Conservation (phyloP, 2,888 invertebrate genomes). For the Odontothrips loti region DNA sequence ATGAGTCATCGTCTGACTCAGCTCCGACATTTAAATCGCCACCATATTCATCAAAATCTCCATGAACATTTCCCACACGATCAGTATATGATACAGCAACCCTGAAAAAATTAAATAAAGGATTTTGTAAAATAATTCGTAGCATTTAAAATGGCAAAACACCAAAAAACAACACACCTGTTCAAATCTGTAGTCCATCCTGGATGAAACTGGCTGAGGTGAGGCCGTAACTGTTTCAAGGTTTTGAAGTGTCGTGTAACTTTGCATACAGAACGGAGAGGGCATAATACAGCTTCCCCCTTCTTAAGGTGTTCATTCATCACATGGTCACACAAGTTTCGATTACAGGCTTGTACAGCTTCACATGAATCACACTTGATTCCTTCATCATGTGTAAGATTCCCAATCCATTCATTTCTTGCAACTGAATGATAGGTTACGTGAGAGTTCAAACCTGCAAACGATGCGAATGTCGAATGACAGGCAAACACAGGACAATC, state of each 20-base stretch:
- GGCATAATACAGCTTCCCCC: background rate
- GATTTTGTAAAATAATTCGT: background rate
- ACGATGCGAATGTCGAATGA: background rate
- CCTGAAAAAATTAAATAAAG: background rate
- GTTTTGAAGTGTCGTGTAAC: background rate
- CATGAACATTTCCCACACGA: background rate
- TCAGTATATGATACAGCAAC: background rate
- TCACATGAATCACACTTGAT: background rate
- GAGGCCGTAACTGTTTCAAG: background rate
- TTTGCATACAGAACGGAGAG: background rate
- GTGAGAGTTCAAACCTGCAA: background rate
- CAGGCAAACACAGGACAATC: background rate
- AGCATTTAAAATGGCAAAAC: background rate
- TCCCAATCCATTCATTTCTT: background rate
- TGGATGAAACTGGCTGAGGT: background rate
- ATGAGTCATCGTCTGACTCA: background rate
- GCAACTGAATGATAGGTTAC: background rate
- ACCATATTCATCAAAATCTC: background rate
- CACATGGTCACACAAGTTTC: background rate
- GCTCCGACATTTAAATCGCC: background rate
- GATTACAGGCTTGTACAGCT: background rate
- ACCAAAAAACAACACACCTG: background rate
- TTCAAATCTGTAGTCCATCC: background rate
- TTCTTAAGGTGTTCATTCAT: too few species aligned
- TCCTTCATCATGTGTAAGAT: background rate